Evolutionary conservation across 2,797 vertebrate species (phyloP), one percentile per base, ranked within the genome.

Genomic region (Mergus octosetaceus): DNA sequence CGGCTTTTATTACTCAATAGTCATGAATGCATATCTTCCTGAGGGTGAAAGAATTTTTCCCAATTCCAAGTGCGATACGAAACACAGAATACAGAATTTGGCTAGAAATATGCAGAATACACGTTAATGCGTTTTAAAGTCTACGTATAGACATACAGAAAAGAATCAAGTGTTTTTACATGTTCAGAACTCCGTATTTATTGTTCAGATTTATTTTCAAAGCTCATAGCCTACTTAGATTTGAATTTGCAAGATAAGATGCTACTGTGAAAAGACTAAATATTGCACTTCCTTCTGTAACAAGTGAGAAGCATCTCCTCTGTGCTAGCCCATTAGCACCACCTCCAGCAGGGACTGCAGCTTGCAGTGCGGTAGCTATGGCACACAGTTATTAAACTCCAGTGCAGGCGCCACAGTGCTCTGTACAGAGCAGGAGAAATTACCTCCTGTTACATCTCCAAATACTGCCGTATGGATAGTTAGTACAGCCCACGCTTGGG

Each of bases 201-300:
- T 90, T 85, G 51, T 20, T 62, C 36, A 53, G 41, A 13, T 45
- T 83, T 45, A 47, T 60, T 72, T 83, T 86, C 76, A 80, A 76
- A 87, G 66, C 30, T 43, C 60, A 36, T 47, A 49, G 74, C 86
- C 78, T 66, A 28, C 45, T 90, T 66, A 57, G 21, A 53, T 56
- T 10, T 85, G 82, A 85, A 83, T 93, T 95, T 91, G 82, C 69
- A 45, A 84, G 90, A 69, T 68, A 53, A 85, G 57, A 49, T 15
- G 36, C n/a, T 92, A n/a, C 74, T 39, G 72, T 94, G 92, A 82
- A 87, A 94, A 95, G 80, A 34, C 53, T 82, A 53, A 74, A 95
- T 76, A 56, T 69, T 71, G 49, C 92, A 53, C 39, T 70, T 91
- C 87, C 51, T 41, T 75, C 77, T 75, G 68, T 11, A 79, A 86